Percentiles rank a stretch among this genome's conserved stretches.
phyloP scores from a whole-genome alignment of 1,140 invertebrate species.

The Heliconius hermathena region DNA sequence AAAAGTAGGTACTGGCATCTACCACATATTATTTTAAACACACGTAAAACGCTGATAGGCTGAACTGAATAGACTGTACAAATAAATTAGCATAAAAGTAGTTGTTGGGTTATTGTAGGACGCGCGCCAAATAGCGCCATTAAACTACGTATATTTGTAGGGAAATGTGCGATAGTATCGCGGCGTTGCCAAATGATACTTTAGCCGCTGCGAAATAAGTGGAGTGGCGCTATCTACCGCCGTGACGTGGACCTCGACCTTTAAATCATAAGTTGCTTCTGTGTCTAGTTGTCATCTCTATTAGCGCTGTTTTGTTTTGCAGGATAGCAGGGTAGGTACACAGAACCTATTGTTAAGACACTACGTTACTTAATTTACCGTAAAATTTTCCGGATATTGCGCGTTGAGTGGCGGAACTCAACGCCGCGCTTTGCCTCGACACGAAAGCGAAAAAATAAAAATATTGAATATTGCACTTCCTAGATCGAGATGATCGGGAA shows the following conservation, averaged over 20 bases:
- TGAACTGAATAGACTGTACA: neutral
- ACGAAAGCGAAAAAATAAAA: no score
- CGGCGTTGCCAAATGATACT: conserved; percentile 73
- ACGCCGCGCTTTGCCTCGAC: no score
- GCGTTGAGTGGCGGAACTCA: no score
- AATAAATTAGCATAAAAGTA: conserved; percentile 51
- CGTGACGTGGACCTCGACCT: neutral
- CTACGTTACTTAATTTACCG: no score
- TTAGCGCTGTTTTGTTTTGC: neutral
- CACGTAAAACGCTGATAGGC: neutral
- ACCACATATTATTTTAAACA: neutral
- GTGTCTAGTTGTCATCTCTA: neutral
- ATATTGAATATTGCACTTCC: no score
- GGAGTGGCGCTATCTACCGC: conserved; percentile 31
- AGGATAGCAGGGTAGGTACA: no score
- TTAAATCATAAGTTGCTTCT: conserved; percentile 10
- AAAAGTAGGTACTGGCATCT: neutral
- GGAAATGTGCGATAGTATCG: conserved; percentile 70
- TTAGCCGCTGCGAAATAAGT: conserved; percentile 70
- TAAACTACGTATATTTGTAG: conserved; percentile 73
- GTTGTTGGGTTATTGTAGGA: conserved; percentile 55
- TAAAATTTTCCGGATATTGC: no score
- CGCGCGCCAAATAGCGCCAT: conserved; percentile 66
- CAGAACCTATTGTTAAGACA: no score
- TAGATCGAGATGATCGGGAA: no score